Percentiles rank a stretch among this genome's conserved stretches.
These are phyloP conservation scores for Lordiphosa stackelbergi DNA, from an alignment of 1,140 invertebrate genomes.

Conservation along the genomic window DNA sequence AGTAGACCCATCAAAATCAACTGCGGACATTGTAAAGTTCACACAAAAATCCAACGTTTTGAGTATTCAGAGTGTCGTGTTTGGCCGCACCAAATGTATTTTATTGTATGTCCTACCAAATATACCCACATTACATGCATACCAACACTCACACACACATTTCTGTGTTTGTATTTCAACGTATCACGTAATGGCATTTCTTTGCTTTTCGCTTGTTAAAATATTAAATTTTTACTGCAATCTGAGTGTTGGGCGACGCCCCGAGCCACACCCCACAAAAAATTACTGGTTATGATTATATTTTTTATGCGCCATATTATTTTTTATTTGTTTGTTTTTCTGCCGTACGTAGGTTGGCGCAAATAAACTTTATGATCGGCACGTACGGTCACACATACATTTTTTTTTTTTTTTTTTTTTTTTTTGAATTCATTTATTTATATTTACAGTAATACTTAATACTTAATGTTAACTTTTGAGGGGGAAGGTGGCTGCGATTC, in stretches of 20 bases:
- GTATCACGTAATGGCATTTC: conserved; percentile 64
- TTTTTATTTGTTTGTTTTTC: conserved; percentile 67
- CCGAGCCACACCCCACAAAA: conserved; percentile 1
- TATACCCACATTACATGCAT: conserved; percentile 17
- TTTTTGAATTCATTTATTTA: no score
- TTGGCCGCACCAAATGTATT: conserved; percentile 37
- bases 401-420: no score
- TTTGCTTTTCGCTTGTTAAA: conserved; percentile 62
- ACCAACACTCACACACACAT: conserved; percentile 12
- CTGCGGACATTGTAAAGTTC: conserved; percentile 70
- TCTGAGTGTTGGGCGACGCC: conserved; percentile 23
- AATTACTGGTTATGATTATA: conserved; percentile 55
- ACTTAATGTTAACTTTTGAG: no score
- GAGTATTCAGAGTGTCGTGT: conserved; percentile 45
- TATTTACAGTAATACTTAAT: no score
- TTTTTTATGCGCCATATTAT: conserved; percentile 65
- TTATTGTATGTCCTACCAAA: conserved; percentile 19
- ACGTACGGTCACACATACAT: conserved; percentile 40
- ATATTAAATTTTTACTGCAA: conserved; percentile 63
- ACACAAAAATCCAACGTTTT: conserved; percentile 38
- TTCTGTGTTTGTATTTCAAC: conserved; percentile 18
- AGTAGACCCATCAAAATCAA: conserved; percentile 19
- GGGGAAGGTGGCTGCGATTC: no score
- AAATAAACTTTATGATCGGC: conserved; percentile 72
- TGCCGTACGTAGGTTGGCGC: conserved; percentile 33